Base-by-base conservation (phyloP, 2,888 invertebrate species). In the Barypeithes pellucidus region DNA sequence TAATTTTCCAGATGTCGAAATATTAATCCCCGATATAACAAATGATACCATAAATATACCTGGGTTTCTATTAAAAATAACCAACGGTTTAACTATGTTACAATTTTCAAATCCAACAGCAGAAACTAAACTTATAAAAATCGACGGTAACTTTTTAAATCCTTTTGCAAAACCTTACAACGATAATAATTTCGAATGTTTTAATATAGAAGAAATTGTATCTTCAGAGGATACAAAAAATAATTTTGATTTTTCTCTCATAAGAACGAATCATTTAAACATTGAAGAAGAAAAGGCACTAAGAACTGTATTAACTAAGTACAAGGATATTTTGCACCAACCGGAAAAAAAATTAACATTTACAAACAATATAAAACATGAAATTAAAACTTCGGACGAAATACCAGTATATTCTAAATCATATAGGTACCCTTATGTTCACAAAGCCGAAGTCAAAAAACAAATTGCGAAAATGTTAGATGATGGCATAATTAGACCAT, bases 381-480 rank as follows among this genome's bases (percentile, higher is more conserved):
- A 39, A 47, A 75, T 76, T 14, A 69, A 59, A 69, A 75, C 73
- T 1, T 59, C 33, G 22, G 71, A 73, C 57, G 75, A 73, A 65
- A 67, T 54, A 16, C 72, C 75, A 9, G 41, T 76, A 24, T 22
- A 63, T 50, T 65, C 78, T 0, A 79, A 79, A 72, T 65, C 76
- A 16, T 73, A 79, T 77, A 20, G 80, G 22, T 78, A 78, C n/a
- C 81, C 81, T 3, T 60, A 77, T 12, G 60, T 79, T 1, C 80
- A 81, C 54, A 79, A 77, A 73, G 45, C 72, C 20, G 79, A 81
- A 74, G 78, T 80, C 3, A 1, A 72, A 29, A 72, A 33, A 29
- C 80, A 82, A 75, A 80, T 79, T 59, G 20, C 45, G 3, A 62
- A 78, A 67, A 76, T 75, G 75, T 68, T 80, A 1, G 72, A 78